Base-by-base conservation (phyloP, 2,113 vertebrate species). In the Bambusicola thoracicus region DNA sequence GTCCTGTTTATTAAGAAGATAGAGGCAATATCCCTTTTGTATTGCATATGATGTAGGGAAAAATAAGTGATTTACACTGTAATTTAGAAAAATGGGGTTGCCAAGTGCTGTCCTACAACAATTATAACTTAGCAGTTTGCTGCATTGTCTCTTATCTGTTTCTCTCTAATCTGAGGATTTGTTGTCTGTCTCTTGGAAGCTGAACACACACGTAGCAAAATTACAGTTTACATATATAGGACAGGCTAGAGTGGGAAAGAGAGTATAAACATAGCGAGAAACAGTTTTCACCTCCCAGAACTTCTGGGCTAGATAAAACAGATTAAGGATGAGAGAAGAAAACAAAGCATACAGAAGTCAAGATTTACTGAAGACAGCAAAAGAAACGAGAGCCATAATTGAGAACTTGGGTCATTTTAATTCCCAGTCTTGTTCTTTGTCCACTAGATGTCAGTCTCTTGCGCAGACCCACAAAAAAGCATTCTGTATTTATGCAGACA, bases 401-500 rank as follows among this genome's bases (percentile, higher is more conserved):
- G 75, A 29, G 62, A 66, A 13, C 32, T 3, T 0, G 0, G 9
- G 12, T 14, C 0, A 1, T 67, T 51, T 78, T 68, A 25, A 34
- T 49, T 34, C 6, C 70, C 72, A 66, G 49, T 21, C 46, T 85
- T 34, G n/a, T 11, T 83, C 59, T 80, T 40, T 61, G 79, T 67
- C 93, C 85, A 15, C 85, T 91, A 96, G 93, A 85, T 94, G 91
- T 93, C 61, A 88, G 93, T 78, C 38, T 63, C 43, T 78, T 27
- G 55, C 1, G 2, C 29, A 87, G 8, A 48, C 32, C 7, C 41
- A 29, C 51, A 18, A 0, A 74, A 46, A 75, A 7, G n/a, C 2
- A 5, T 51, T 32, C 79, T 27, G 13, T 29, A 29, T 51, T 85
- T 85, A 81, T 69, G 68, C 10, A 41, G 27, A 8, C 6, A 5